Evolutionary conservation across 2,888 invertebrate genomes (phyloP), one percentile per base, ranked within the genome.

Genomic region (Andrena marginata): DNA sequence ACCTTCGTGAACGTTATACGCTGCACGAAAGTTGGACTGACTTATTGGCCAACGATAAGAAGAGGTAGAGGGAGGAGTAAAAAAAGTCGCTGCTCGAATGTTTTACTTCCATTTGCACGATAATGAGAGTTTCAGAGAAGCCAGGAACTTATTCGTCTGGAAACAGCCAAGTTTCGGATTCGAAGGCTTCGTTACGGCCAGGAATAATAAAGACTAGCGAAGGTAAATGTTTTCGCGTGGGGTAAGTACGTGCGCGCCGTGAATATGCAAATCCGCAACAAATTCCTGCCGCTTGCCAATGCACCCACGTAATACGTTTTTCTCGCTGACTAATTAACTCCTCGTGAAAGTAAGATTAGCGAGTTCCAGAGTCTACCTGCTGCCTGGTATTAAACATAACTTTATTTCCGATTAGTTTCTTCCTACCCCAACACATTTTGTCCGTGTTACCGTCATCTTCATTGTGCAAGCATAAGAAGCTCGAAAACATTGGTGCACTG

Each of bases 221-320:
- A 85, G 87, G 86, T 89, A 89, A 89, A 89, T 89, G 88, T 89
- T 89, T 89, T 89, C 88, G 78, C 84, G 80, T 78, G 80, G 73
- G 86, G 88, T 86, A 89, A 87, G 89, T 89, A 87, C 88, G 86
- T 84, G 86, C 82, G 83, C 84, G 63, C 67, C 88, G 89, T 89
- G 89, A 91, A 91, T 91, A 91, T 91, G 90, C 89, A 91, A 90
- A 90, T 91, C 82, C 84, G 76, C 82, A 87, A 87, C 88, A 89
- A 91, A 89, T 90, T 91, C 85, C 83, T 87, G 80, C 80, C 69
- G 65, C 82, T 80, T 82, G 68, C 74, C 79, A 77, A 76, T 80
- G 81, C 77, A 72, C 78, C 87, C 84, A 82, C 90, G 87, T 84
- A 89, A 87, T 85, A 87, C 85, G 81, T 89, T 89, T 86, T 85